Conservation (phyloP, 2,888 invertebrate genomes). For the Bugula neritina region DNA sequence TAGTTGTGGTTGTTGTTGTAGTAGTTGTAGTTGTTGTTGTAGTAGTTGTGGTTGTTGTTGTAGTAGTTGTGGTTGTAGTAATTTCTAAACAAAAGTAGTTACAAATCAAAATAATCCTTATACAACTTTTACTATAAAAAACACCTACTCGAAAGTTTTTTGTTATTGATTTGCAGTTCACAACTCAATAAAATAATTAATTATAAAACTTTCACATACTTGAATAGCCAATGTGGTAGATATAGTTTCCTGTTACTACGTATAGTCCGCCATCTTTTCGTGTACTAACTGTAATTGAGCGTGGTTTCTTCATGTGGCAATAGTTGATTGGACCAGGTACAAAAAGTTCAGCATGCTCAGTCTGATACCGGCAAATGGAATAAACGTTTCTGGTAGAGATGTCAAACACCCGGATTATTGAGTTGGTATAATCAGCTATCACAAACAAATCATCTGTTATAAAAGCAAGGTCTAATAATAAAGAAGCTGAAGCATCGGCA, state of each 20-base stretch:
- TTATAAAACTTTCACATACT: not conserved
- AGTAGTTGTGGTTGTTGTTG: not conserved
- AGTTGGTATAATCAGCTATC: not conserved
- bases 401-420: not conserved
- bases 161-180: not conserved
- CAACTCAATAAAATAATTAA: not conserved
- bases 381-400: not conserved
- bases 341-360: not conserved
- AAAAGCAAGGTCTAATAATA: not conserved
- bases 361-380: not conserved
- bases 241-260: not conserved
- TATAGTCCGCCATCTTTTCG: not conserved
- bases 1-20: not conserved
- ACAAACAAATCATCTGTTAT: not conserved
- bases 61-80: not conserved
- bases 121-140: no score
- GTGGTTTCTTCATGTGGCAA: not conserved
- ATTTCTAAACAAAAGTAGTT: no score
- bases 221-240: not conserved
- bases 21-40: not conserved
- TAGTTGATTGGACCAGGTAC: not conserved
- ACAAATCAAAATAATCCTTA: no score
- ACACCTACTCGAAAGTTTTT: no score
- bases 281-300: not conserved
- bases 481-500: not conserved